Percentiles rank a stretch among this genome's conserved stretches.
Conservation (phyloP, 2,797 vertebrate genomes). For the Scleropages formosus region DNA sequence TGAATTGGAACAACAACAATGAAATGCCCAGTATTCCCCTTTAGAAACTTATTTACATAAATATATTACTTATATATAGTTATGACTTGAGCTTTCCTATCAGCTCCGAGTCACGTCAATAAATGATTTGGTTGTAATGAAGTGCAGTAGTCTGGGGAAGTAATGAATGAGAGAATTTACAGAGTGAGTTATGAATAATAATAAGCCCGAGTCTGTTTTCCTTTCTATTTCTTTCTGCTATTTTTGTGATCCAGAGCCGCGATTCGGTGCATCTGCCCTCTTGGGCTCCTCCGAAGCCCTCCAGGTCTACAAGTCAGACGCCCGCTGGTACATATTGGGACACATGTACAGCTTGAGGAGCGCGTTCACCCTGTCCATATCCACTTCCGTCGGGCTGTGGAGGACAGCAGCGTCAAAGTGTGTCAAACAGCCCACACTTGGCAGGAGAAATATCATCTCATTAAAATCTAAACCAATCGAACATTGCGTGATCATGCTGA, state of each 20-base stretch:
- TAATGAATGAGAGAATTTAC: not conserved
- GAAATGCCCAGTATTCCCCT: not conserved
- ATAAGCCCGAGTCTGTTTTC: not conserved
- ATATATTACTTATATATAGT: not conserved
- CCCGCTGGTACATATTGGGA: constrained; percentile 59
- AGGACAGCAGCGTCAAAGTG: constrained; percentile 25
- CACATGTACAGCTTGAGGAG: constrained; percentile 71
- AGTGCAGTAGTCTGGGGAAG: not conserved
- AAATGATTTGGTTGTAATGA: not conserved
- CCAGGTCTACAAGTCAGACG: constrained; percentile 44
- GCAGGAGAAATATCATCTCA: too few relatives aligned
- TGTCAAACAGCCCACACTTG: too few relatives aligned
- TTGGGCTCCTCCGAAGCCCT: not conserved
- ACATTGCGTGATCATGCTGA: too few relatives aligned
- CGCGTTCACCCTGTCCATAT: constrained; percentile 60
- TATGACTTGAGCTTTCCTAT: not conserved
- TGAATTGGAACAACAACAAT: not conserved
- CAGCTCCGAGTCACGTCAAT: not conserved
- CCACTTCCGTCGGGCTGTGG: constrained; percentile 54
- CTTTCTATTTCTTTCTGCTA: not conserved
- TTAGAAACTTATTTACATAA: constrained; percentile 4
- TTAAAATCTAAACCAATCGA: too few relatives aligned
- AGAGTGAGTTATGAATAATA: not conserved
- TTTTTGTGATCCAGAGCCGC: not conserved
- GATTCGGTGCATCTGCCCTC: constrained; percentile 7